Evolutionary conservation across 2,888 invertebrate genomes (phyloP).

Genomic region (Sinopyrophorus schimmeli): DNA sequence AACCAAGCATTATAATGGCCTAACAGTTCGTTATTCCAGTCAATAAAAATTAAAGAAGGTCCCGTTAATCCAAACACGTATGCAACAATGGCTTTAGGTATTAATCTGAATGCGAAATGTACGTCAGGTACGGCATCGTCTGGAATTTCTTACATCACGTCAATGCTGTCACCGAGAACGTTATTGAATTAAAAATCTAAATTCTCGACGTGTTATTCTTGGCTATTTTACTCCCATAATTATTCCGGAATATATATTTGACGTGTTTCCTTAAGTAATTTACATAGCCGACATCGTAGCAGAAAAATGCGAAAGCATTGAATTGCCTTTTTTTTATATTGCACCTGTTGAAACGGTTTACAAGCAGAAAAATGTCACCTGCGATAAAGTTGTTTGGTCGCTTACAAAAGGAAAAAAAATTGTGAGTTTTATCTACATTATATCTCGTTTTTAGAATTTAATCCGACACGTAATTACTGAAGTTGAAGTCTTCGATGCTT

Average conservation of each 20-base stretch:
- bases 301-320: not conserved
- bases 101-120: slow-evolving; percentile 6
- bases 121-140: not conserved
- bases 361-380: not conserved
- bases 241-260: not conserved
- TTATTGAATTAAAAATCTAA: slow-evolving; percentile 1
- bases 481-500: slow-evolving; percentile 4
- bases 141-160: slow-evolving; percentile 5
- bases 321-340: not conserved
- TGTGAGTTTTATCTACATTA: slow-evolving; percentile 1
- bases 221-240: not conserved
- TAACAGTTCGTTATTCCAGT: no score
- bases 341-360: not conserved
- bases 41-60: slow-evolving; percentile 2
- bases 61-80: slow-evolving; percentile 5
- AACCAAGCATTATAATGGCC: no score
- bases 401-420: no score
- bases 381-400: not conserved
- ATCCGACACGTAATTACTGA: slow-evolving; percentile 9
- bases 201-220: not conserved
- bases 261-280: no score
- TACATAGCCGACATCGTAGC: no score
- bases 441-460: slow-evolving; percentile 5
- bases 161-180: slow-evolving; percentile 4
- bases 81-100: slow-evolving; percentile 7